These are phyloP conservation scores for Conopomorpha cramerella DNA, from an alignment of 1,140 invertebrate genomes.

Conservation along the genomic window DNA sequence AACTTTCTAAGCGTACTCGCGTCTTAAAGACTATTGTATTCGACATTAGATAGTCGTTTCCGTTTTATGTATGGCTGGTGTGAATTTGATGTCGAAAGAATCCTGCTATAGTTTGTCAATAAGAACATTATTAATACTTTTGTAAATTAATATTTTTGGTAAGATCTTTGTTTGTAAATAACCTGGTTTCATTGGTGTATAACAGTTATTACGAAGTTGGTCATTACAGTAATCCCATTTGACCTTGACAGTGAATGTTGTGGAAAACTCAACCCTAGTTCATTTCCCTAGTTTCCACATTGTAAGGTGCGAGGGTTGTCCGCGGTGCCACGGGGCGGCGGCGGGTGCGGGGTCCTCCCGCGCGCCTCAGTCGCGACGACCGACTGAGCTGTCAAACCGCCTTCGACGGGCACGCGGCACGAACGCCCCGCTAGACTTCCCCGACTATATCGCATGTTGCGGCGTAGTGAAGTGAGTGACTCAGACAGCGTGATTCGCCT, in stretches of 20 bases:
- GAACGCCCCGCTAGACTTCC: constrained; percentile 35
- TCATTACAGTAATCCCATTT: constrained; percentile 34
- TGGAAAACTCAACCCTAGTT: constrained; percentile 41
- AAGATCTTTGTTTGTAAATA: no score
- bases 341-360: constrained; percentile 34
- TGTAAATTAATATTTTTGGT: no score
- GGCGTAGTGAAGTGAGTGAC: constrained; percentile 34
- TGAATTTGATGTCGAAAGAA: no score
- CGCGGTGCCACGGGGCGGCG: constrained; percentile 22
- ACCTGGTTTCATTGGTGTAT: not conserved
- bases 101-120: no score
- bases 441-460: constrained; percentile 29
- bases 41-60: no score
- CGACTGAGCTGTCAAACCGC: constrained; percentile 51
- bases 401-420: constrained; percentile 46
- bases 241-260: constrained; percentile 31
- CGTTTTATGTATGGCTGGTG: no score
- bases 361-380: constrained; percentile 27
- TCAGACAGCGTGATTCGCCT: constrained; percentile 32
- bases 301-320: constrained; percentile 25
- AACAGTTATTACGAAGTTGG: constrained; percentile 36
- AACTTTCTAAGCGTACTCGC: no score
- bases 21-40: no score
- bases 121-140: no score
- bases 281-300: no score